Percentiles rank a stretch among this genome's conserved stretches.
Evolutionary conservation across 1,140 invertebrate genomes (phyloP).

Genomic region (Lysiphlebus fabarum): DNA sequence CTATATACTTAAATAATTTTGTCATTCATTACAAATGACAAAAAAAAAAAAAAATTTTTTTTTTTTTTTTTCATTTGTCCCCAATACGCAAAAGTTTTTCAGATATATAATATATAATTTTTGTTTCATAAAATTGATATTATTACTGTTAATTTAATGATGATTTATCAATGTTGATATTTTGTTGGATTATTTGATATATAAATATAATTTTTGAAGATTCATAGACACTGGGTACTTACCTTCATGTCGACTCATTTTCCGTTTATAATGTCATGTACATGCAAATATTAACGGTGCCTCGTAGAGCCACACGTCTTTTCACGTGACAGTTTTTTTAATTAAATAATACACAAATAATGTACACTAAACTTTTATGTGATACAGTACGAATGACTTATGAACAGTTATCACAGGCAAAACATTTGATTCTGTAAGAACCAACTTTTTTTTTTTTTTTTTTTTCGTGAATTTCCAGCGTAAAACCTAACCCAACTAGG

Average conservation of each 20-base stretch:
- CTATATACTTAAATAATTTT: background rate
- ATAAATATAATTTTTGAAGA: background rate
- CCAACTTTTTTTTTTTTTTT: conserved; percentile 54
- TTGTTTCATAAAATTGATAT: too few relatives aligned
- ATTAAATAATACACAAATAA: conserved; percentile 40
- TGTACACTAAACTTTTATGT: conserved; percentile 49
- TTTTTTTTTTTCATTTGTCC: background rate
- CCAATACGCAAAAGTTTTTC: background rate
- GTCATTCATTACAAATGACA: background rate
- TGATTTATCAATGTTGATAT: too few relatives aligned
- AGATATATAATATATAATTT: too few relatives aligned
- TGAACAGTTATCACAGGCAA: conserved; percentile 37
- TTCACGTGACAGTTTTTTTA: conserved; percentile 36
- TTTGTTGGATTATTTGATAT: too few relatives aligned
- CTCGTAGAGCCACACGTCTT: conserved; percentile 40
- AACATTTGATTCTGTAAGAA: conserved; percentile 61
- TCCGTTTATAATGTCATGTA: conserved; percentile 58
- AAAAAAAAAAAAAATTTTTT: conserved; percentile 6
- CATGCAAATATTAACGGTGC: conserved; percentile 55
- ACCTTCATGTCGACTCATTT: conserved; percentile 83
- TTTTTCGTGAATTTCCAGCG: conserved; percentile 60
- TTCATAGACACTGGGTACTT: conserved; percentile 49
- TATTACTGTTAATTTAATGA: too few relatives aligned
- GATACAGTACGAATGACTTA: conserved; percentile 27
- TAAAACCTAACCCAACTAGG: conserved; percentile 71